Conservation (phyloP, 2,113 vertebrate species). For the Plecturocebus donacophilus region DNA sequence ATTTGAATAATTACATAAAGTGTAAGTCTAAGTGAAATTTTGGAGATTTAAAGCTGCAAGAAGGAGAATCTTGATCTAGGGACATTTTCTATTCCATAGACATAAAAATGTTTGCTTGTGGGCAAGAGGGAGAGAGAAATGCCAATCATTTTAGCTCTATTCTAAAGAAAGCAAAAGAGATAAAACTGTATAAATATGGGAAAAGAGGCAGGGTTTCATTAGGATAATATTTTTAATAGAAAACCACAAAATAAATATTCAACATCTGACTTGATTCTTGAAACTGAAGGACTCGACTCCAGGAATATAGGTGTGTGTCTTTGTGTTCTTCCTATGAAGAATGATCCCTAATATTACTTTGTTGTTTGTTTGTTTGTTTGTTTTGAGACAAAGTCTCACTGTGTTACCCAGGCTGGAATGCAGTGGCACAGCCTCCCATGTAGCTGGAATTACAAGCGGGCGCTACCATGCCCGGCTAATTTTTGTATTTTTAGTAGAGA, state of each 20-base stretch:
- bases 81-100: not conserved
- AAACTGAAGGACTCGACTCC: not conserved
- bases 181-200: not conserved
- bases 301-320: not conserved
- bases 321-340: not conserved
- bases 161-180: not conserved
- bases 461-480: no score
- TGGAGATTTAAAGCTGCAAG: not conserved
- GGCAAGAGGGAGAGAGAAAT: not conserved
- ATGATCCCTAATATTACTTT: not conserved
- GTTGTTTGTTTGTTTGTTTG: not conserved
- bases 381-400: no score
- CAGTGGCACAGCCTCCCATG: no score
- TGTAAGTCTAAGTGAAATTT: not conserved
- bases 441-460: no score
- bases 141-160: not conserved
- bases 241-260: conserved; percentile 26
- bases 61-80: not conserved
- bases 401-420: no score
- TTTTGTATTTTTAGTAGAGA: no score
- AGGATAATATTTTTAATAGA: not conserved
- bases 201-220: not conserved
- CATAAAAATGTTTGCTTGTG: not conserved
- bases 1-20: conserved; percentile 32
- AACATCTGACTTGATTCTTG: not conserved